Evolutionary conservation across 2,113 vertebrate genomes (phyloP).

Genomic region (Petaurus breviceps): DNA sequence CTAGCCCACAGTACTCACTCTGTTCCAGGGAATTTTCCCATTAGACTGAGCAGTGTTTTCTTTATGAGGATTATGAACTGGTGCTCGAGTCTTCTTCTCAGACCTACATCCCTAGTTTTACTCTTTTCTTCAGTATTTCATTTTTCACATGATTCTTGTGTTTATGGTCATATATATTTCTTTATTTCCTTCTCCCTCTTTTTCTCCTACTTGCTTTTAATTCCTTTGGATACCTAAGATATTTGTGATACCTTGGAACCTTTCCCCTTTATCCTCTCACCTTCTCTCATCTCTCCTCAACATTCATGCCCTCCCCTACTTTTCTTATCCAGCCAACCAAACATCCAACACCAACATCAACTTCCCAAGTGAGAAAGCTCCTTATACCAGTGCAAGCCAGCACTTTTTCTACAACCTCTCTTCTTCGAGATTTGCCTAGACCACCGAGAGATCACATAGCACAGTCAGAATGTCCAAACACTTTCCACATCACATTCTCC

Average conservation of each 20-base stretch:
- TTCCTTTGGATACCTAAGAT: neutral
- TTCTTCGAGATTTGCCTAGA: neutral
- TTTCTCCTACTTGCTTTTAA: neutral
- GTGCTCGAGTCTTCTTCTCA: neutral
- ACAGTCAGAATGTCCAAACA: neutral
- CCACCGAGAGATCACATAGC: neutral
- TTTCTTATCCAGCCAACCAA: neutral
- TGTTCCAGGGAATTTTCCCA: neutral
- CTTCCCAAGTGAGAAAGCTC: neutral
- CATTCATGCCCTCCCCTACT: neutral
- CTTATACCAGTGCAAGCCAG: neutral
- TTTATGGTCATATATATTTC: neutral
- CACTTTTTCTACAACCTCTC: neutral
- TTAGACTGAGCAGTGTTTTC: neutral
- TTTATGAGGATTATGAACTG: neutral
- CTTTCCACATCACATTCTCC: neutral
- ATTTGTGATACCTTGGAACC: neutral
- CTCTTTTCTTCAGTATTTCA: neutral
- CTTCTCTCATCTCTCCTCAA: neutral
- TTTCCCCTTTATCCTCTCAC: neutral
- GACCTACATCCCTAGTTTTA: neutral
- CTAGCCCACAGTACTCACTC: neutral
- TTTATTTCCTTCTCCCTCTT: conserved; percentile 8
- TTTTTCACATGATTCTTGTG: neutral
- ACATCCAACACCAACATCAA: neutral